phyloP scores from a whole-genome alignment of 2,797 vertebrate genomes.

The Sebastes dallii region DNA sequence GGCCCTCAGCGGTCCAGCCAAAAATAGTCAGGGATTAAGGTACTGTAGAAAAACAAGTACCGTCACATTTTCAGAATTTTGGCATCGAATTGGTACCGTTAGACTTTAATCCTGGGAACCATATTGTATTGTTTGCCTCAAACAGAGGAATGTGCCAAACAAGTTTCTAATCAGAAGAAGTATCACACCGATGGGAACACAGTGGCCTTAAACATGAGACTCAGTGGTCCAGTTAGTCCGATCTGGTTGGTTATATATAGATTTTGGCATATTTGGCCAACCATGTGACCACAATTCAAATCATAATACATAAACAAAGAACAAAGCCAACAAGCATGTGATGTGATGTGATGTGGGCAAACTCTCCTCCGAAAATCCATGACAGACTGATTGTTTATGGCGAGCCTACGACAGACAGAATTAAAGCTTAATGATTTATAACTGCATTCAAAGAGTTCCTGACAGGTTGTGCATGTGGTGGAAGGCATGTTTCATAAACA shows the following conservation, averaged over 20 bases:
- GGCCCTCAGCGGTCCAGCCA: too few species aligned
- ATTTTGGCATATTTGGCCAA: not conserved
- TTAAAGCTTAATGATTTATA: constrained; percentile 15
- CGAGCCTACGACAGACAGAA: not conserved
- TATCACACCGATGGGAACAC: not conserved
- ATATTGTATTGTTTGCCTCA: not conserved
- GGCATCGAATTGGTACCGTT: too few species aligned
- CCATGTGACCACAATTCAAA: not conserved
- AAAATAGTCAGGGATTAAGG: too few species aligned
- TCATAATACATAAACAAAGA: not conserved
- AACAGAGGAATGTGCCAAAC: not conserved
- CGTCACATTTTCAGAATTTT: too few species aligned
- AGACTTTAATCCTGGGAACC: not conserved
- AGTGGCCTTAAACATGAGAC: not conserved
- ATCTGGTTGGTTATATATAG: not conserved
- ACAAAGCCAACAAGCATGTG: not conserved
- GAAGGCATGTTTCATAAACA: constrained; percentile 36
- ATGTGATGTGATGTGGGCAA: not conserved
- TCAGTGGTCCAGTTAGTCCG: not conserved
- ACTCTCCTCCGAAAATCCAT: not conserved
- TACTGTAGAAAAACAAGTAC: too few species aligned
- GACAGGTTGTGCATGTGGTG: not conserved
- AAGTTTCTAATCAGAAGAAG: not conserved
- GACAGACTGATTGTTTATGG: constrained; percentile 3
- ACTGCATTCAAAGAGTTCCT: not conserved